phyloP scores from a whole-genome alignment of 1,140 invertebrate genomes.

The Pogonus chalceus region DNA sequence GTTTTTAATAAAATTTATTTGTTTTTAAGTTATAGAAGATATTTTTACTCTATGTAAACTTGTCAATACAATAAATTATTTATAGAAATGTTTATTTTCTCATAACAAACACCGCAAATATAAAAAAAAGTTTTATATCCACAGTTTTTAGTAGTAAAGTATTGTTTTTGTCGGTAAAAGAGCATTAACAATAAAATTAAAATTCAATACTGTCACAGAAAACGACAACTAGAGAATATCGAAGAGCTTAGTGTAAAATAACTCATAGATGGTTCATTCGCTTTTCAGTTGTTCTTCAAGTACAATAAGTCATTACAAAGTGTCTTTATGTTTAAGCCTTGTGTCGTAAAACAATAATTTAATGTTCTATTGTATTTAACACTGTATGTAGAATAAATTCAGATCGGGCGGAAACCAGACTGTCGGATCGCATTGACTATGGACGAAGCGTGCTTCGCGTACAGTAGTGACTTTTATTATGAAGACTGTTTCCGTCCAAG shows the following conservation, averaged over 20 bases:
- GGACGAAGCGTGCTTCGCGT: constrained; percentile 9
- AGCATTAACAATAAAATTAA: constrained; percentile 1
- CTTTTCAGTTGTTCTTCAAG: not conserved
- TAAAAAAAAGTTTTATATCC: no score
- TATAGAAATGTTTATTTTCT: no score
- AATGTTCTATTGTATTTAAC: not conserved
- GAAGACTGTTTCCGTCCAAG: constrained; percentile 14
- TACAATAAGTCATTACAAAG: not conserved
- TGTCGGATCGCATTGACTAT: constrained; percentile 6
- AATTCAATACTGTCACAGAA: not conserved
- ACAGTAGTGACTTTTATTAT: constrained; percentile 10
- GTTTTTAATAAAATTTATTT: not conserved
- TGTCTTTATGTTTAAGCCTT: not conserved
- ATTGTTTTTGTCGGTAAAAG: no score
- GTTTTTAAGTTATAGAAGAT: no score
- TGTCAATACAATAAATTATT: no score
- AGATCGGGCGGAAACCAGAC: constrained; percentile 15
- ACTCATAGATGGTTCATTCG: not conserved
- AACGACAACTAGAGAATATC: not conserved
- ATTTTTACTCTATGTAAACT: no score
- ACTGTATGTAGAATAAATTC: constrained; percentile 12
- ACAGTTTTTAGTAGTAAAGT: no score
- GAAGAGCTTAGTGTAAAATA: not conserved
- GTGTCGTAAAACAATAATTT: not conserved
- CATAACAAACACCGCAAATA: no score